A percentile compares a stretch with the other conserved stretches of the same genome.
Conservation (phyloP, 2,113 vertebrate genomes). For the Camelus dromedarius region DNA sequence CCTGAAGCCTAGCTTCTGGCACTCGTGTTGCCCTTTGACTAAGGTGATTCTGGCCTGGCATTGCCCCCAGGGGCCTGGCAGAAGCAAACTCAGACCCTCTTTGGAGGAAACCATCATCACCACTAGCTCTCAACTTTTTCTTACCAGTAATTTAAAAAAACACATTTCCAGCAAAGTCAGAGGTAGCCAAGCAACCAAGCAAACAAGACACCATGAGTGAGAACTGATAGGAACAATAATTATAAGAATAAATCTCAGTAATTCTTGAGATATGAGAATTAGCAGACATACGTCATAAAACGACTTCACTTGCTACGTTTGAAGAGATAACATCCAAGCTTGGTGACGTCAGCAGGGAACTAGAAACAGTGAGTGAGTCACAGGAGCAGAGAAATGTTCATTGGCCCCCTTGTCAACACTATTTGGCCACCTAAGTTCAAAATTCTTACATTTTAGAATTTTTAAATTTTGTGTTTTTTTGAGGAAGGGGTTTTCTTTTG, state of each 20-base stretch:
- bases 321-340: not conserved
- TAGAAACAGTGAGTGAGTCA: not conserved
- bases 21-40: not conserved
- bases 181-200: slow-evolving; percentile 1
- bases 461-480: not conserved
- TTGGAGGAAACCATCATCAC: not conserved
- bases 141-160: slow-evolving; percentile 24
- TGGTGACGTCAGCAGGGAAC: not conserved
- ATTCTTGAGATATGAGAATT: not conserved
- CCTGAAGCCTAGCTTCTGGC: not conserved
- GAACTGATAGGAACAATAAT: not conserved
- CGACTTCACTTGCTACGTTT: not conserved
- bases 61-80: not conserved
- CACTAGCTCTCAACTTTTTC: not conserved
- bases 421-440: not conserved
- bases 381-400: not conserved
- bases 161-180: not conserved
- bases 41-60: not conserved
- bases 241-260: slow-evolving; percentile 18
- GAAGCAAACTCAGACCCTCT: not conserved
- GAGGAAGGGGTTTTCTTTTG: not conserved
- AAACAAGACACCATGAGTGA: not conserved
- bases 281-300: not conserved
- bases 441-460: slow-evolving; percentile 23
- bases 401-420: not conserved